A percentile compares a stretch with the other conserved stretches of the same genome.
phyloP scores from a whole-genome alignment of 2,113 vertebrate genomes.

The Atractosteus spatula region DNA sequence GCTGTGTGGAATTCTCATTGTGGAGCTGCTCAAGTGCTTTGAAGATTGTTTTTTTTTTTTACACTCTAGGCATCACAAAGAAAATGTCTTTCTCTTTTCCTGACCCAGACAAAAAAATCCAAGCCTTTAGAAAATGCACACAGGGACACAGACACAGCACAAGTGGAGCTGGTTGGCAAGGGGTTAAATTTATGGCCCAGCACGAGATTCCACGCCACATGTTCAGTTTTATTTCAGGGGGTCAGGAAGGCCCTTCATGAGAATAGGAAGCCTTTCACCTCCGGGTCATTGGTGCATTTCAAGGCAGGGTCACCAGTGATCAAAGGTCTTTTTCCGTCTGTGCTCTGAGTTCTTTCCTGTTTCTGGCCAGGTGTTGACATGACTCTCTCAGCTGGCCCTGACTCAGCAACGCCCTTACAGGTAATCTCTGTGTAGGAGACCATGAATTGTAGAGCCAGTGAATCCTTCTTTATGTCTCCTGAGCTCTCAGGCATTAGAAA shows the following conservation, averaged over 20 bases:
- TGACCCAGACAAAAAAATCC: too few species aligned
- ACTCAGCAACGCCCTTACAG: neutral
- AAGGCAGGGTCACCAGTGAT: conserved; percentile 15
- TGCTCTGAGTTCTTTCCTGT: neutral
- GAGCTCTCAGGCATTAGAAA: too few species aligned
- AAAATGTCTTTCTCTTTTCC: too few species aligned
- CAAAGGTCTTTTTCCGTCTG: conserved; percentile 8
- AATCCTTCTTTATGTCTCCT: too few species aligned
- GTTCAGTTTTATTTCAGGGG: neutral
- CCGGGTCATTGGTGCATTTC: conserved; percentile 15
- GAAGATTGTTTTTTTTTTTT: neutral
- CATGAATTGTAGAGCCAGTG: too few species aligned
- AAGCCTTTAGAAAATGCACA: neutral
- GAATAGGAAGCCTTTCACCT: conserved; percentile 6
- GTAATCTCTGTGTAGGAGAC: too few species aligned
- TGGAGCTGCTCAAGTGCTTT: too few species aligned
- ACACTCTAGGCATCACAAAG: neutral
- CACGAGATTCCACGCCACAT: neutral
- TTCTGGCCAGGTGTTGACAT: conserved; percentile 6
- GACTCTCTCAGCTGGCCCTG: neutral
- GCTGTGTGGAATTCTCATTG: too few species aligned
- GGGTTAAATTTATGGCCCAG: conserved; percentile 10
- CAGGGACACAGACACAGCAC: neutral
- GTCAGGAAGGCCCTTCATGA: neutral
- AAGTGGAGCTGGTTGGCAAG: neutral